phyloP scores from a whole-genome alignment of 2,888 invertebrate species.

The Cephus rjabovi region DNA sequence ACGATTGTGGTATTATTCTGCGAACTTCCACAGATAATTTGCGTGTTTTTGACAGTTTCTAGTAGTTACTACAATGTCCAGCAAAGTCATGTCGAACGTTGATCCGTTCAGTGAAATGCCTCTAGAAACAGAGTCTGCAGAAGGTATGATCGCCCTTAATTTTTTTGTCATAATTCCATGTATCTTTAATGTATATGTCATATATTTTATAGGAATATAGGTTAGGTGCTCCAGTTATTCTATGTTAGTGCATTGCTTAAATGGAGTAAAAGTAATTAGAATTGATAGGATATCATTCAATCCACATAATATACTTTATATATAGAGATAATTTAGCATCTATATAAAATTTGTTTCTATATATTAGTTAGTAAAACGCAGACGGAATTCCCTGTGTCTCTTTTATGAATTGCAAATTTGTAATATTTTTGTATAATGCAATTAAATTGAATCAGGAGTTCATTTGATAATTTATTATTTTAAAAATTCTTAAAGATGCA shows the following conservation, averaged over 20 bases:
- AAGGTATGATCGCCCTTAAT: conserved; percentile 39
- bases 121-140: conserved; percentile 45
- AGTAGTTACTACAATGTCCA: conserved; percentile 11
- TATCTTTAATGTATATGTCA: neutral
- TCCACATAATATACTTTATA: neutral
- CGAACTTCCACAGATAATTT: neutral
- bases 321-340: neutral
- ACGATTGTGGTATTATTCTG: neutral
- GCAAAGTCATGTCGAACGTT: conserved; percentile 35
- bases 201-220: neutral
- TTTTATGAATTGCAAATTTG: too few relatives aligned
- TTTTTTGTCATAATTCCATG: neutral
- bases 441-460: neutral
- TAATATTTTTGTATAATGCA: too few relatives aligned
- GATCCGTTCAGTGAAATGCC: conserved; percentile 59
- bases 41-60: neutral
- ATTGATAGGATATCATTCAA: neutral
- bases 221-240: neutral
- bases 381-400: neutral
- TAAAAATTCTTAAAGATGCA: neutral
- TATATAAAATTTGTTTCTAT: neutral
- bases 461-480: neutral
- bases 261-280: neutral
- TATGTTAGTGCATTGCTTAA: neutral
- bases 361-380: neutral